Conservation (phyloP, 2,113 vertebrate genomes). For the Vulpes ferrilata region DNA sequence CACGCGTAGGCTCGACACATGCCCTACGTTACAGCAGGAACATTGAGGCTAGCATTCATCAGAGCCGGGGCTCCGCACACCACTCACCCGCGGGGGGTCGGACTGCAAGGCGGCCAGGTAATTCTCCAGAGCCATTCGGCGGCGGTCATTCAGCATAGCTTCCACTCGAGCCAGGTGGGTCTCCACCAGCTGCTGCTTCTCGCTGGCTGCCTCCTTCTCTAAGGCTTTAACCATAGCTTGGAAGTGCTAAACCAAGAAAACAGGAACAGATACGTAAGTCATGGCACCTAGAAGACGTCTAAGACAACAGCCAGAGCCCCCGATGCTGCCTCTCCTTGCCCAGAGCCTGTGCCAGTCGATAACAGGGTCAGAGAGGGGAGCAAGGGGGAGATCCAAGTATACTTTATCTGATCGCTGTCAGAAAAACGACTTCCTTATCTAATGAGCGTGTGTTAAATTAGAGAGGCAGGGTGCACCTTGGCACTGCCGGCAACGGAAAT, state of each 20-base stretch:
- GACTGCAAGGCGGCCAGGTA: slow-evolving; percentile 97
- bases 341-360: not conserved
- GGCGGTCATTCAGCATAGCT: slow-evolving; percentile 97
- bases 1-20: not conserved
- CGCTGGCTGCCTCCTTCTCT: slow-evolving; percentile 97
- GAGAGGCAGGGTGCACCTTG: not conserved
- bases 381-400: not conserved
- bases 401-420: not conserved
- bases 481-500: not conserved
- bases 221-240: slow-evolving; percentile 97
- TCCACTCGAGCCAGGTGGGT: slow-evolving; percentile 98
- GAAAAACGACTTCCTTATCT: not conserved
- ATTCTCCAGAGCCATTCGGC: slow-evolving; percentile 96
- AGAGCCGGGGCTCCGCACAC: not conserved
- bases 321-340: not conserved
- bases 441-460: not conserved
- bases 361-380: not conserved
- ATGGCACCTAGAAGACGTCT: not conserved
- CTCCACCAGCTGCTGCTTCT: slow-evolving; percentile 99
- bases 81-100: slow-evolving; percentile 92
- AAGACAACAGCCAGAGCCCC: not conserved
- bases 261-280: not conserved
- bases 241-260: slow-evolving; percentile 91
- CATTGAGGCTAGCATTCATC: not conserved
- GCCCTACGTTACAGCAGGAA: not conserved